A percentile compares a stretch with the other conserved stretches of the same genome.
Conservation (phyloP, 2,797 vertebrate species). For the Karalla daura region DNA sequence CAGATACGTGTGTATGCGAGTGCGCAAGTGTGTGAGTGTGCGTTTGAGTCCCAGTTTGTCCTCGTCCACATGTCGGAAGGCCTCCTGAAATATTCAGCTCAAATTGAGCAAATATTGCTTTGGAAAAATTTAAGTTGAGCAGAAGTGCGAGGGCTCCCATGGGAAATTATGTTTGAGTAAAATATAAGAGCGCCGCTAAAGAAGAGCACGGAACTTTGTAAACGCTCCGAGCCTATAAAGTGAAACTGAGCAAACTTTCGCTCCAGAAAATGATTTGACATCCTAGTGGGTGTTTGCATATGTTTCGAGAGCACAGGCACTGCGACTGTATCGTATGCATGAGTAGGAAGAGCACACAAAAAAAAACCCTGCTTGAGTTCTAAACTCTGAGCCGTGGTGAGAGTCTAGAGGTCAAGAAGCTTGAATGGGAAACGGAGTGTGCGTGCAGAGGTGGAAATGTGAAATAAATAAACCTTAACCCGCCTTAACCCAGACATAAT, state of each 20-base stretch:
- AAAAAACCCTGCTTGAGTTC: constrained; percentile 18
- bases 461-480: too few species aligned
- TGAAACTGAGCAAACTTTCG: constrained; percentile 21
- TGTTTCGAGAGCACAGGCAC: constrained; percentile 30
- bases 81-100: constrained; percentile 44
- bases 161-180: constrained; percentile 38
- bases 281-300: constrained; percentile 41
- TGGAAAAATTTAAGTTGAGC: constrained; percentile 22
- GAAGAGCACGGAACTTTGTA: constrained; percentile 2
- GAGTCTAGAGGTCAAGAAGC: background rate
- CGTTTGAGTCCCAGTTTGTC: constrained; percentile 6
- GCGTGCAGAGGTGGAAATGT: background rate
- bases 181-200: constrained; percentile 1
- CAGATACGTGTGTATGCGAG: constrained; percentile 31
- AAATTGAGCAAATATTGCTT: constrained; percentile 46
- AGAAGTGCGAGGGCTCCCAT: constrained; percentile 12
- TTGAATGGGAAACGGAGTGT: background rate
- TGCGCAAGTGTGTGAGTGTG: constrained; percentile 8
- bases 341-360: constrained; percentile 30
- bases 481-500: too few species aligned
- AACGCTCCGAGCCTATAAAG: constrained; percentile 12
- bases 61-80: constrained; percentile 25
- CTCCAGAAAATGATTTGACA: constrained; percentile 7
- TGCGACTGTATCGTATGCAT: background rate
- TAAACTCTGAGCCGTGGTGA: background rate